Base-by-base conservation (phyloP, 2,113 vertebrate genomes). In the Peromyscus californicus region DNA sequence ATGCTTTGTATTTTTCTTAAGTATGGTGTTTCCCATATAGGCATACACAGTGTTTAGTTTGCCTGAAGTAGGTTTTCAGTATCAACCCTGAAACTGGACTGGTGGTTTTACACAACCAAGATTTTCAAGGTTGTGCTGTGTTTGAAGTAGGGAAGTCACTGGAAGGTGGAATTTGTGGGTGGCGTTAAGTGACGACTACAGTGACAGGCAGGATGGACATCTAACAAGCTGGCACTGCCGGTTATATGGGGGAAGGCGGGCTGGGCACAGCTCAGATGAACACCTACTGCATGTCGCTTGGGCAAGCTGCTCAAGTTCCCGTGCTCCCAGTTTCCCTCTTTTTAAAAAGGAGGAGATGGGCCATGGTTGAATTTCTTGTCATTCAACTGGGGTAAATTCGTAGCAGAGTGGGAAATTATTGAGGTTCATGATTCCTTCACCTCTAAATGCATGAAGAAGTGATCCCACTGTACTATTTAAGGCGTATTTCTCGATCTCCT, bases 1-100 rank as follows among this genome's bases (percentile, higher is more conserved):
- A 57, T 75, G 24, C 39, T 79, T 83, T 97, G 17, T 21, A 31
- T 42, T 95, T 94, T 88, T 93, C 42, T 76, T 15, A 93, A 69
- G 17, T 86, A 21, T 72, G 8, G 8, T 83, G 21, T 84, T 96
- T 91, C 31, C 48, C 15, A 51, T 79, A 67, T 70, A 92, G 13
- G 29, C 69, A 15, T 29, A 29, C 13, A 42, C 2, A 11, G n/a
- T 78, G 42, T 39, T 67, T 78, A 33, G 4, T 93, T 61, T 93
- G 51, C 26, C 16, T 33, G 22, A 82, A 11, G 10, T 19, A 51
- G 45, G n/a, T 19, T 93, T 83, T 76, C 1, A 19, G 72, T 94
- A 57, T 74, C 31, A 78, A 87, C 75, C 63, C 51, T 57, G 57
- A 92, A 95, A 39, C 4, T 51, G 16, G 19, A 26, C 21, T 95